Conservation (phyloP, 1,140 invertebrate genomes). For the Heliothis subflexa region DNA sequence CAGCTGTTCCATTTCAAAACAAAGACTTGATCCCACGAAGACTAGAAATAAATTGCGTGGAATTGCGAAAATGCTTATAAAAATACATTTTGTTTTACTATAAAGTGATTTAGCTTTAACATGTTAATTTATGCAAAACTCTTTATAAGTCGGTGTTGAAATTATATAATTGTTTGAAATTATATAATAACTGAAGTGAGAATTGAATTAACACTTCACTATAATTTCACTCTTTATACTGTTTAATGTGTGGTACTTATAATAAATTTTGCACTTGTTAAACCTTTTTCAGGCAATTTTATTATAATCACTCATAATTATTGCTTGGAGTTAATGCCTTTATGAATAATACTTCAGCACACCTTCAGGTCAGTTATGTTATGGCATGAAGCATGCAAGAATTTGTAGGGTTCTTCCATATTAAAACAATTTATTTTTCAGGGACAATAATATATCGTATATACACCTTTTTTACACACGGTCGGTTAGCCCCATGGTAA, state of each 20-base stretch:
- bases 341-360: conserved; percentile 32
- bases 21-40: too few relatives aligned
- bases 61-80: too few relatives aligned
- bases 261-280: conserved; percentile 7
- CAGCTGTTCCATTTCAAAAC: too few relatives aligned
- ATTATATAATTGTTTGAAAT: conserved; percentile 1
- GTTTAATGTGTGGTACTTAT: neutral
- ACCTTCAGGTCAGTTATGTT: conserved; percentile 4
- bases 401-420: neutral
- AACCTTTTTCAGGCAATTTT: neutral
- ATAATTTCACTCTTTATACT: neutral
- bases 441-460: too few relatives aligned
- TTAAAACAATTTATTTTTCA: too few relatives aligned
- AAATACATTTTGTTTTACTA: neutral
- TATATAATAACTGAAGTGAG: neutral
- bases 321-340: conserved; percentile 1
- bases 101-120: neutral
- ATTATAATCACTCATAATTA: conserved; percentile 19
- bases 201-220: conserved; percentile 17
- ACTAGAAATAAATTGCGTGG: too few relatives aligned
- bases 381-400: conserved; percentile 9
- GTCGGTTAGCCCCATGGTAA: too few relatives aligned
- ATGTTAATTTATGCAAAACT: neutral
- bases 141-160: neutral
- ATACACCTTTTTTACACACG: too few relatives aligned